Conservation (phyloP, 1,140 invertebrate species). For the Drosophila varians region DNA sequence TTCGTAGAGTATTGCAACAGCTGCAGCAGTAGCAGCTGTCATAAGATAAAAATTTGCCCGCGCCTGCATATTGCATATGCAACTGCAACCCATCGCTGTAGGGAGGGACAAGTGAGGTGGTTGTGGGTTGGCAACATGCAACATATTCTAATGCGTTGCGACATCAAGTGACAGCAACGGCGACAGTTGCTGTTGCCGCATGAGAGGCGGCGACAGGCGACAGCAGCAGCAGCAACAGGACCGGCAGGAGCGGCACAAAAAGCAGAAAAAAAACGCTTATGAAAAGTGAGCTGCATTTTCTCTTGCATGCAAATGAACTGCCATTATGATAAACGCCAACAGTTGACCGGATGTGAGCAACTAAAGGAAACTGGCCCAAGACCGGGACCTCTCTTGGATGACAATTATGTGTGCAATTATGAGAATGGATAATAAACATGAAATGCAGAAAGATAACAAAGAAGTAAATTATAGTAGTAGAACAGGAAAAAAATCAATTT, state of each 20-base stretch:
- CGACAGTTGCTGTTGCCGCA: conserved; percentile 83
- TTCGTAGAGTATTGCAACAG: conserved; percentile 11
- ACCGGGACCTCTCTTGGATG: conserved; percentile 33
- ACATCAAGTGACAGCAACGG: conserved; percentile 81
- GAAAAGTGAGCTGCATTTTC: conserved; percentile 66
- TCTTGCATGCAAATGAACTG: conserved; percentile 78
- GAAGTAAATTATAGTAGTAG: background rate
- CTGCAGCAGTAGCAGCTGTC: conserved; percentile 67
- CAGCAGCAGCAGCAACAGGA: conserved; percentile 29
- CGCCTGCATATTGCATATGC: conserved; percentile 78
- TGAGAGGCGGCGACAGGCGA: conserved; percentile 70
- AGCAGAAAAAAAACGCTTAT: conserved; percentile 12
- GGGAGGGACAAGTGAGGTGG: background rate
- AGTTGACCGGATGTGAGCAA: conserved; percentile 81
- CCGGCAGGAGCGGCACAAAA: background rate
- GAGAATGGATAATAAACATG: conserved; percentile 38
- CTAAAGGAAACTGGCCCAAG: conserved; percentile 50
- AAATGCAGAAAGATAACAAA: conserved; percentile 1
- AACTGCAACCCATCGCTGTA: conserved; percentile 42
- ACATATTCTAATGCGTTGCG: conserved; percentile 82
- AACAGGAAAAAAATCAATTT: background rate
- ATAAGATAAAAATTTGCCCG: conserved; percentile 79
- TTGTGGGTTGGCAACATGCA: conserved; percentile 42
- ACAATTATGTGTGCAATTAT: conserved; percentile 59
- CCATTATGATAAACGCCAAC: conserved; percentile 83